Base-by-base conservation (phyloP, 2,888 invertebrate species). In the Tachina lurida region DNA sequence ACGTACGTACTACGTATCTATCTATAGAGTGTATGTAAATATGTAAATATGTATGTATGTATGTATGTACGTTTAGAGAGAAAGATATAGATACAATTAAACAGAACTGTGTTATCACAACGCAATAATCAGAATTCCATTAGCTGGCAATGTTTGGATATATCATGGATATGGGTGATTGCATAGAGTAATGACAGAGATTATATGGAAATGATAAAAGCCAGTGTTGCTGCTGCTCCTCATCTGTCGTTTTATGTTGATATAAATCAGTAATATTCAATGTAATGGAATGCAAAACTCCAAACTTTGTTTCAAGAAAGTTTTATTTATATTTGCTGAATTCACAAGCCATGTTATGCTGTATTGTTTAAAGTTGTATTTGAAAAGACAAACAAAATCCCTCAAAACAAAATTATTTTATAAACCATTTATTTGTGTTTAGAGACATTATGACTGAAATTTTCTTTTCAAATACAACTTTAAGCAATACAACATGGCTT, bases 71-170 rank as follows among this genome's bases (percentile, higher is more conserved):
- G 62, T 87, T 84, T 87, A 81, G 73, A 87, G 88, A 85, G 84
- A 87, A 90, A 91, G 91, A 91, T 91, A 91, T 89, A 91, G 90
- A 91, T 91, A 91, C 91, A 91, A 91, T 91, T 91, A 91, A 90
- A 91, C 90, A 90, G 90, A 91, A 90, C 89, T 89, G 89, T 90
- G 90, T 91, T 91, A 91, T 91, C 91, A 89, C 89, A 89, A 89
- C 90, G 89, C 90, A 91, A 91, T 91, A 91, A 91, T 91, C 91
- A 90, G 91, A 91, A 91, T 91, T 91, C 91, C 91, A 91, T 91
- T 91, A 91, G 91, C 91, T 90, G 91, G 86, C 83, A 86, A 83
- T 83, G 86, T 83, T 86, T 86, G 86, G 86, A 83, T 86, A 86
- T 91, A 90, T 83, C 83, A 80, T 83, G 83, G 73, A 86, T 86